Evolutionary conservation across 2,113 vertebrate genomes (phyloP), one percentile per base, ranked within the genome.

Genomic region (Brachirus orientalis): DNA sequence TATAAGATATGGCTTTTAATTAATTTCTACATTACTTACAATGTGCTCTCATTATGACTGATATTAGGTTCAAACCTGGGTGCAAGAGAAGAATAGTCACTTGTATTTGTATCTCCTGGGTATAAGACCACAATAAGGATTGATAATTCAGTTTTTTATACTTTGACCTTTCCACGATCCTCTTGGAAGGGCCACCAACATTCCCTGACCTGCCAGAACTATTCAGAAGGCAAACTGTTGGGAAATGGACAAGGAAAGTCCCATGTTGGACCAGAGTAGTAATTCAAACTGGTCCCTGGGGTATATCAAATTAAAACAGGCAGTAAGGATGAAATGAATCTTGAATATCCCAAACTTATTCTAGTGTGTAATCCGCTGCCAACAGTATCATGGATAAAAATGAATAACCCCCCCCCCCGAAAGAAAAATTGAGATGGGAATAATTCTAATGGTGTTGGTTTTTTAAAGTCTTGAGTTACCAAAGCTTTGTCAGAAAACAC

Each of bases 181-280:
- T 63, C 33, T 55, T 53, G 37, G 43, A 28, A 51, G 67, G 75
- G 73, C 73, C 70, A 72, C 77, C 77, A 79, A 56, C 10, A 46
- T 60, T 77, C 72, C 51, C 54, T 40, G 18, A 43, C 76, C 69
- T 77, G 48, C 50, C 70, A 69, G 28, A 28, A 6, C 28, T 59
- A 54, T 55, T 70, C 61, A 79, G 59, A 66, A 52, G 77, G 61
- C 47, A 75, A 77, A 80, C 47, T 75, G 70, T 67, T 75, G 80
- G 74, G 59, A 87, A 73, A 61, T 13, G 17, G 53, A 63, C 50
- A 55, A 79, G 84, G 77, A 75, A 88, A 84, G 45, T 77, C 88
- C 83, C 72, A 18, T 41, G 72, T 64, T 78, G 70, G 72, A 79
- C 63, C 58, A 69, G 22, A 77, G 73, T 67, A 65, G 63, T 56